Evolutionary conservation across 2,888 invertebrate species (phyloP), one percentile per base, ranked within the genome.

Genomic region (Eristalis intricaria): DNA sequence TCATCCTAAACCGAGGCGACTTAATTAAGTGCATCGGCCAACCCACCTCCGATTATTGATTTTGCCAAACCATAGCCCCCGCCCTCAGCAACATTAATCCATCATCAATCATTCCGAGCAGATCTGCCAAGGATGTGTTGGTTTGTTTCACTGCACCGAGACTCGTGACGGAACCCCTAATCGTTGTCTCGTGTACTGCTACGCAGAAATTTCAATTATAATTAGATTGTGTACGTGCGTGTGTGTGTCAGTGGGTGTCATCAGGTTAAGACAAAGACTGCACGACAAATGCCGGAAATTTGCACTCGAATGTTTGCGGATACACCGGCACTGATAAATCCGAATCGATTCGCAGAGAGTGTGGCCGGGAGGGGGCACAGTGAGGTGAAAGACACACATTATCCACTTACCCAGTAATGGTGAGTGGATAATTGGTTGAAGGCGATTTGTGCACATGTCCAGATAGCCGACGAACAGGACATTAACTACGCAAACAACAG

Each of bases 61-160:
- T 81, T 69, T 69, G 63, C 74, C 63, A 40, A 26, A 26, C 60
- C 13, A 10, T 0, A 23, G 19, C 15, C 13, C 60, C 60, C n/a
- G 15, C 26, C 26, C 23, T 10, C 7, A 1, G 11, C 60, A 4
- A 4, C 60, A 26, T 74, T 64, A 38, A 19, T 29, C 32, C 69
- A 81, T 81, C 63, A 81, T 81, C 81, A 75, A 81, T 81, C 81
- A 74, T 74, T 75, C 63, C 61, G 50, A 19, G n/a, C 11, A 19
- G 23, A 26, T 56, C 22, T 50, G 2, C 35, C 35, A 10, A 61
- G 19, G 19, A 50, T 50, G 50, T 71, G 71, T 26, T n/a, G 60
- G 43, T 50, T 74, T n/a, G 40, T 68, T 69, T 15, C 65, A 73
- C 35, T 68, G 68, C 63, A 74, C 63, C 74, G 68, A 69, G 68